phyloP scores from a whole-genome alignment of 2,888 invertebrate species.

The Drosophila recens region DNA sequence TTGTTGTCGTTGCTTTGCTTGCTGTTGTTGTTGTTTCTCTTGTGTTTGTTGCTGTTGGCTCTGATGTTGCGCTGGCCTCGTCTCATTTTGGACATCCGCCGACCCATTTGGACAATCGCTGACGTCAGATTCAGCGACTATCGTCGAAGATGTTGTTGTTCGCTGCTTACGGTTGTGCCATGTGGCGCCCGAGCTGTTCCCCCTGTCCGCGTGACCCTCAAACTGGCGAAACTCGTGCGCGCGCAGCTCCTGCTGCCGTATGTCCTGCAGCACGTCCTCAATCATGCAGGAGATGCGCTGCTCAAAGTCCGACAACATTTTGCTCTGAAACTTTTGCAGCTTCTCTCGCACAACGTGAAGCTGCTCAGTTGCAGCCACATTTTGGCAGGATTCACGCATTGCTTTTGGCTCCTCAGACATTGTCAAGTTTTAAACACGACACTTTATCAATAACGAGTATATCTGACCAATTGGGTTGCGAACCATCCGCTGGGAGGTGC shows the following conservation, averaged over 20 bases:
- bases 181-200: slow-evolving; percentile 24
- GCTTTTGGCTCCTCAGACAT: slow-evolving; percentile 45
- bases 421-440: slow-evolving; percentile 1
- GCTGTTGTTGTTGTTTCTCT: slow-evolving; percentile 29
- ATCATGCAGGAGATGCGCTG: slow-evolving; percentile 80
- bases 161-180: slow-evolving; percentile 70
- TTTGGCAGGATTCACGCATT: slow-evolving; percentile 8
- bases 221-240: slow-evolving; percentile 81
- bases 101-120: slow-evolving; percentile 56
- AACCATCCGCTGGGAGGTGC: slow-evolving; percentile 43
- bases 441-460: neutral
- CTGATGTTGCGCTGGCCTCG: slow-evolving; percentile 25
- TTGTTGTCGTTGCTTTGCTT: slow-evolving; percentile 11
- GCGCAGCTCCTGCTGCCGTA: slow-evolving; percentile 80
- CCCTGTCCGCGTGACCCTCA: slow-evolving; percentile 33
- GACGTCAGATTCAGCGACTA: slow-evolving; percentile 47
- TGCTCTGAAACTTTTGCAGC: slow-evolving; percentile 73
- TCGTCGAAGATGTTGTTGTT: neutral
- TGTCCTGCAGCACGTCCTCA: slow-evolving; percentile 83
- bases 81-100: slow-evolving; percentile 40
- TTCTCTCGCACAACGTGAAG: slow-evolving; percentile 69
- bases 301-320: slow-evolving; percentile 79
- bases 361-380: slow-evolving; percentile 34
- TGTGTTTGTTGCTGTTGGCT: slow-evolving; percentile 26
- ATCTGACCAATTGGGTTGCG: slow-evolving; percentile 2